Evolutionary conservation across 1,140 invertebrate species (phyloP).

Genomic region (Galleria mellonella): DNA sequence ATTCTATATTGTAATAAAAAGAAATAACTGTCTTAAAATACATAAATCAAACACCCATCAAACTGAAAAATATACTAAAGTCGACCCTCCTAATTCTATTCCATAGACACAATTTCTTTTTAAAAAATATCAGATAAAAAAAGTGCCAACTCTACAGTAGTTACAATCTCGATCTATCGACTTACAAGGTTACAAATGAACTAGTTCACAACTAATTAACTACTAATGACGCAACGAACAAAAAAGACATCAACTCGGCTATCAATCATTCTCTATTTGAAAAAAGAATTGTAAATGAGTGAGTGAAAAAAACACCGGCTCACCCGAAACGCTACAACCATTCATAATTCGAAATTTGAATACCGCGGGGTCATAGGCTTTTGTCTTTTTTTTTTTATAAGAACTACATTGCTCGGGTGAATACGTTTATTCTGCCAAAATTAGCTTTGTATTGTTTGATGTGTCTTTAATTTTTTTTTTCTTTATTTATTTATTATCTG

Average conservation of each 20-base stretch:
- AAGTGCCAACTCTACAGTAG: constrained; percentile 8
- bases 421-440: too few species aligned
- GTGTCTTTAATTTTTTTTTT: too few species aligned
- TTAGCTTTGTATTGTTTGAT: too few species aligned
- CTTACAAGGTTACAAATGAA: constrained; percentile 44
- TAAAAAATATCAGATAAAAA: constrained; percentile 1
- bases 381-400: constrained; percentile 32
- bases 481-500: too few species aligned
- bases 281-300: constrained; percentile 38
- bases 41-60: too few species aligned
- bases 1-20: too few species aligned
- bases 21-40: too few species aligned
- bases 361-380: constrained; percentile 40
- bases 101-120: constrained; percentile 4
- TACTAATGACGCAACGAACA: constrained; percentile 60
- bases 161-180: constrained; percentile 17
- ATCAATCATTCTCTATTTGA: constrained; percentile 66
- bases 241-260: constrained; percentile 61
- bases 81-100: too few species aligned
- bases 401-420: background rate
- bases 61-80: too few species aligned
- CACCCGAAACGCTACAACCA: constrained; percentile 20
- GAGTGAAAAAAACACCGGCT: constrained; percentile 15
- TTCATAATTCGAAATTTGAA: constrained; percentile 66
- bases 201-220: constrained; percentile 64